Percentiles rank a stretch among this genome's conserved stretches.
Conservation (phyloP, 30 jellyfish, hydroid and myxozoan species). For the Aurelia aurita complex sp. Pacific region DNA sequence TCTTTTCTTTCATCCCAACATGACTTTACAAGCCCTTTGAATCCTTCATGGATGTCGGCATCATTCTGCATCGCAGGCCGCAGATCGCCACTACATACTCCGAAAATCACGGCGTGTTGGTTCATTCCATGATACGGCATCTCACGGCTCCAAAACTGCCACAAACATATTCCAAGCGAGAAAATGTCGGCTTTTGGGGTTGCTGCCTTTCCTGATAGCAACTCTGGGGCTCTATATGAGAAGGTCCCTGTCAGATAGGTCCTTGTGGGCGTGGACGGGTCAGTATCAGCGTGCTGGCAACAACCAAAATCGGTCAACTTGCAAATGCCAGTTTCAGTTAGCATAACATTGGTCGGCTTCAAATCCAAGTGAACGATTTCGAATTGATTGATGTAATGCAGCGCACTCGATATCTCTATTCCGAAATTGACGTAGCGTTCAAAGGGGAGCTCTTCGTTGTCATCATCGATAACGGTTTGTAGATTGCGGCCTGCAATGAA, state of each 20-base stretch:
- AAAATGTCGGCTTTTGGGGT: conserved; percentile 72
- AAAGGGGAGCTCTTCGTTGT: conserved; percentile 25
- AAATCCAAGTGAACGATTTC: conserved; percentile 81
- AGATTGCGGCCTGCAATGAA: conserved; percentile 80
- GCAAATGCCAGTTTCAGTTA: conserved; percentile 72
- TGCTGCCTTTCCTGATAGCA: conserved; percentile 66
- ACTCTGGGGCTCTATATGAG: conserved; percentile 92
- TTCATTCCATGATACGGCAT: conserved; percentile 83
- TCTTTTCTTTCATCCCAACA: conserved; percentile 80
- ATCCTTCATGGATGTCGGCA: conserved; percentile 13
- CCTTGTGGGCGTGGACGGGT: conserved; percentile 60
- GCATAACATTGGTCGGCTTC: conserved; percentile 87
- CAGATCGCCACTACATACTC: conserved; percentile 64
- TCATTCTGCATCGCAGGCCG: conserved; percentile 64
- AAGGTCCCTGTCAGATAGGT: conserved; percentile 84
- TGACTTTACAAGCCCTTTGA: conserved; percentile 58
- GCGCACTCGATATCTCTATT: conserved; percentile 70
- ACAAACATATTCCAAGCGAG: conserved; percentile 83
- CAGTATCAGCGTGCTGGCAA: conserved; percentile 64
- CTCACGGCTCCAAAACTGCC: conserved; percentile 95
- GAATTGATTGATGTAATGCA: conserved; percentile 60
- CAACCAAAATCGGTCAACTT: conserved; percentile 92
- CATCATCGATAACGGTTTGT: conserved; percentile 69
- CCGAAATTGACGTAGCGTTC: conserved; percentile 41
- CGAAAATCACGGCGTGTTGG: conserved; percentile 85